A percentile compares a stretch with the other conserved stretches of the same genome.
These are phyloP conservation scores for Polydrusus pterygomalis DNA, from an alignment of 2,888 invertebrate species.

Conservation along the genomic window DNA sequence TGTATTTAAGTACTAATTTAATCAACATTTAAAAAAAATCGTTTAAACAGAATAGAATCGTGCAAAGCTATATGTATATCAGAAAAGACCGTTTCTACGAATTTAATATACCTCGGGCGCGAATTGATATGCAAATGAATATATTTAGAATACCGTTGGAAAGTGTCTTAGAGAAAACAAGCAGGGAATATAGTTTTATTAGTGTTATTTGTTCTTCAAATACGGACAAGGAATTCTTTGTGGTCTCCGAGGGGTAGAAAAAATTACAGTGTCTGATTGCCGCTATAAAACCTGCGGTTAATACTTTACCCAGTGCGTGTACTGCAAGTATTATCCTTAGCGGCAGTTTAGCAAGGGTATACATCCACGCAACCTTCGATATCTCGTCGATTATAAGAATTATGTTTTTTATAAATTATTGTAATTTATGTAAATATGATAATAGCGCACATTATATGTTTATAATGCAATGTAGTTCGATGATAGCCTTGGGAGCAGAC, in stretches of 20 bases:
- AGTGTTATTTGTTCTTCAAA: conserved; percentile 40
- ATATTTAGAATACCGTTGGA: conserved; percentile 31
- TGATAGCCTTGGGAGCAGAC: conserved; percentile 66
- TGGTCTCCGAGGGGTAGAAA: conserved; percentile 45
- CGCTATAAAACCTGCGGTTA: conserved; percentile 48
- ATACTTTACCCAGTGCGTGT: conserved; percentile 41
- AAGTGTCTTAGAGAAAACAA: conserved; percentile 28
- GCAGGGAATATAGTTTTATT: conserved; percentile 38
- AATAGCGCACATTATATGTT: conserved; percentile 68
- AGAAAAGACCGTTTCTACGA: conserved; percentile 15
- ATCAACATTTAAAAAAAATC: no score
- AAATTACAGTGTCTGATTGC: conserved; percentile 56
- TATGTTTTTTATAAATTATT: conserved; percentile 66
- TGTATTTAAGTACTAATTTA: no score
- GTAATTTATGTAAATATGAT: conserved; percentile 73
- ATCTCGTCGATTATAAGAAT: conserved; percentile 56
- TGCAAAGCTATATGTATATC: not conserved
- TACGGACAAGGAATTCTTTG: conserved; percentile 33
- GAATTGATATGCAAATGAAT: conserved; percentile 48
- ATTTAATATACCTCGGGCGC: conserved; percentile 38
- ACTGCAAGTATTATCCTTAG: conserved; percentile 47
- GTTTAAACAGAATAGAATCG: not conserved
- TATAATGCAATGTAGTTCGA: conserved; percentile 63
- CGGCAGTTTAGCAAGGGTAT: conserved; percentile 46
- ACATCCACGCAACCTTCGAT: conserved; percentile 52